Evolutionary conservation across 37 sponge, comb jelly and placozoan species (phyloP).

Genomic region (Oopsacas minuta): DNA sequence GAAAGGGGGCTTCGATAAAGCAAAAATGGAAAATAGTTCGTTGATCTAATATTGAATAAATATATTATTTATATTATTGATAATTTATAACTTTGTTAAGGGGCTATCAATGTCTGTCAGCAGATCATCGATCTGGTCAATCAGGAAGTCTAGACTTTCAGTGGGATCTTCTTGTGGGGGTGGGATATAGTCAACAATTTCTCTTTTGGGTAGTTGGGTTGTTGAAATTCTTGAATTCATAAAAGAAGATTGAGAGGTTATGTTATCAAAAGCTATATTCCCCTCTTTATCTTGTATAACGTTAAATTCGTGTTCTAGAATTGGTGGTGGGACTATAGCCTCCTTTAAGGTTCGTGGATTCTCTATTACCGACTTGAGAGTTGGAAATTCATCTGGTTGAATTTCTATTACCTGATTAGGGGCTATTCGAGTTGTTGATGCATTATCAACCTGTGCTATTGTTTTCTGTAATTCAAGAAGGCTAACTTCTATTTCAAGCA

Average conservation of each 20-base stretch:
- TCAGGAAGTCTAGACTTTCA: background rate
- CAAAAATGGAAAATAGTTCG: too few relatives aligned
- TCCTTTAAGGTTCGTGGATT: background rate
- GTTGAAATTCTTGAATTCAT: background rate
- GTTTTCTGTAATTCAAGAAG: background rate
- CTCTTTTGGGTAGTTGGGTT: background rate
- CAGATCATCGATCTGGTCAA: background rate
- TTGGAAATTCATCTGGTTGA: background rate
- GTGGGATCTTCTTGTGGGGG: background rate
- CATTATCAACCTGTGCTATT: background rate
- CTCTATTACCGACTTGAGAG: background rate
- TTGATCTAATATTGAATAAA: too few relatives aligned
- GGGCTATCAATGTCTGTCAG: background rate
- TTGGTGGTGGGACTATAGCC: background rate
- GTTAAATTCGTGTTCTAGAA: background rate
- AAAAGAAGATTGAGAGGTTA: background rate
- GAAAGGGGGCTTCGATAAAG: too few relatives aligned
- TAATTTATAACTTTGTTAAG: background rate
- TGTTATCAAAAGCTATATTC: background rate
- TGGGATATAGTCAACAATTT: background rate
- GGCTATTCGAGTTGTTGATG: background rate
- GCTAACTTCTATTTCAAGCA: background rate
- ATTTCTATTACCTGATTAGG: background rate
- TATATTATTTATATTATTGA: too few relatives aligned
- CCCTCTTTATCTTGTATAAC: background rate